Percentiles rank a stretch among this genome's conserved stretches.
Conservation (phyloP, 2,797 vertebrate genomes). For the Sandelia bainsii region DNA sequence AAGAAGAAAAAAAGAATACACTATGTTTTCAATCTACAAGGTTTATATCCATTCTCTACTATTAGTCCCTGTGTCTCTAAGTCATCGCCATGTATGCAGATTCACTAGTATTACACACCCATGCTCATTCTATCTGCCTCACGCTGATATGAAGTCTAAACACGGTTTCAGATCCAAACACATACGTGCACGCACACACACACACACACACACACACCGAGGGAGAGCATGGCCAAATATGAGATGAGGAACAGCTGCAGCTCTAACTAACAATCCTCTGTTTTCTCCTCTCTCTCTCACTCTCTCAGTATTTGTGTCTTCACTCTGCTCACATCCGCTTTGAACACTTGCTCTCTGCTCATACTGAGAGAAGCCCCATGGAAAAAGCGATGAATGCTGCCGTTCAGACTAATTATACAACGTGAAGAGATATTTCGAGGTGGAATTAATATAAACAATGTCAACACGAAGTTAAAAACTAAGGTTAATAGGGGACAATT, state of each 20-base stretch:
- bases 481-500: neutral
- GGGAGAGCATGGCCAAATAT: constrained; percentile 49
- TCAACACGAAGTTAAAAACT: constrained; percentile 1
- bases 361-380: neutral
- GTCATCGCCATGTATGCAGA: constrained; percentile 43
- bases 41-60: neutral
- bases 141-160: constrained; percentile 29
- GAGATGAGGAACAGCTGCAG: constrained; percentile 63
- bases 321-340: constrained; percentile 15
- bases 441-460: neutral
- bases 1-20: no score
- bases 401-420: neutral
- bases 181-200: constrained; percentile 24
- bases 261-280: constrained; percentile 18
- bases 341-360: neutral
- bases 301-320: constrained; percentile 8
- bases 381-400: constrained; percentile 1
- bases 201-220: constrained; percentile 22
- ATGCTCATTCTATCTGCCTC: constrained; percentile 13
- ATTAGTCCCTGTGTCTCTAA: neutral
- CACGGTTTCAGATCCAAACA: constrained; percentile 12
- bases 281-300: constrained; percentile 15
- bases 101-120: neutral
- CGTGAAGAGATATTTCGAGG: neutral
- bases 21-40: no score